These are phyloP conservation scores for Ecliptopera silaceata DNA, from an alignment of 2,888 invertebrate genomes.

Conservation along the genomic window DNA sequence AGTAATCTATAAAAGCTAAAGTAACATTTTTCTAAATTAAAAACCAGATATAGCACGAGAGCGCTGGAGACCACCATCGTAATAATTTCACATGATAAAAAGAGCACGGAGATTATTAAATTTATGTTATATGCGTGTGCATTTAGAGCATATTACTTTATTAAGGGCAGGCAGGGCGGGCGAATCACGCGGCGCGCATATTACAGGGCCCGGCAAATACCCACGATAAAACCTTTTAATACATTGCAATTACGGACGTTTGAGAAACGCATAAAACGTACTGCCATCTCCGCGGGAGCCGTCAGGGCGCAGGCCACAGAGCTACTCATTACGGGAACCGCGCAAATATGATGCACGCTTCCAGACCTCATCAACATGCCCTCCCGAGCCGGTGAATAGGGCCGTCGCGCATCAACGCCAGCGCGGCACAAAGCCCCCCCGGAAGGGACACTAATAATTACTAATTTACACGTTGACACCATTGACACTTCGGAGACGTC, in stretches of 20 bases:
- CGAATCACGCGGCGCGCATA: conserved; percentile 59
- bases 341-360: conserved; percentile 55
- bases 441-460: conserved; percentile 71
- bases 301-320: too few species aligned
- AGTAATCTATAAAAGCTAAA: conserved; percentile 57
- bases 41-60: conserved; percentile 62
- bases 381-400: conserved; percentile 55
- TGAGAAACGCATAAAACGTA: conserved; percentile 69
- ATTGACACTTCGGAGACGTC: conserved; percentile 74
- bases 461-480: conserved; percentile 80
- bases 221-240: conserved; percentile 71
- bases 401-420: conserved; percentile 60
- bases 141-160: conserved; percentile 82
- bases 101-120: conserved; percentile 70
- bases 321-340: conserved; percentile 55
- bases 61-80: conserved; percentile 70
- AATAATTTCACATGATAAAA: conserved; percentile 78
- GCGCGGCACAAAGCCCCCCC: conserved; percentile 70
- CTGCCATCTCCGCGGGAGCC: conserved; percentile 61
- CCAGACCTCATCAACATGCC: conserved; percentile 59
- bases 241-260: conserved; percentile 74
- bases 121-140: conserved; percentile 80
- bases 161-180: conserved; percentile 75
- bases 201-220: conserved; percentile 60
- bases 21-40: conserved; percentile 74